These are phyloP conservation scores for Zelostemma sp. DNA, from an alignment of 1,140 invertebrate species.

Conservation along the genomic window DNA sequence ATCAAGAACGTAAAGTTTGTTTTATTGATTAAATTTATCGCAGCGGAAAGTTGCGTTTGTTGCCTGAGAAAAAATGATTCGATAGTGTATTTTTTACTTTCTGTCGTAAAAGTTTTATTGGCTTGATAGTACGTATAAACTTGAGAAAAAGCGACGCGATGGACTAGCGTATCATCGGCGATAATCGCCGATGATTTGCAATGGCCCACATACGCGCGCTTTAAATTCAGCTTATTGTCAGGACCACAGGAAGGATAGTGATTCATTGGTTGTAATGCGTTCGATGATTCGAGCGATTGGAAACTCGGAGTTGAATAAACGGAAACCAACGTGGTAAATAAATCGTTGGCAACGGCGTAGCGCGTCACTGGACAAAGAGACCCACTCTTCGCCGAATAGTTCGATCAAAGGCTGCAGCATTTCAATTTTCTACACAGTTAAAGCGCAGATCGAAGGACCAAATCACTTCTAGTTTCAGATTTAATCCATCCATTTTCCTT, in stretches of 20 bases:
- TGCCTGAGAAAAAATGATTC: no score
- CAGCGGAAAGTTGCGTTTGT: no score
- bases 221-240: conserved; percentile 38
- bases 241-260: conserved; percentile 33
- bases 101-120: background rate
- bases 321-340: conserved; percentile 48
- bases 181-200: conserved; percentile 28
- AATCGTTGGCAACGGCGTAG: conserved; percentile 38
- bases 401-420: no score
- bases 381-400: no score
- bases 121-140: background rate
- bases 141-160: conserved; percentile 1
- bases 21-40: no score
- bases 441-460: no score
- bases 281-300: conserved; percentile 43
- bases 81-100: no score
- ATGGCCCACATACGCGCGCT: conserved; percentile 16
- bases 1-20: no score
- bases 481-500: no score
- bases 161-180: conserved; percentile 16
- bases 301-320: conserved; percentile 27
- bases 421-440: no score
- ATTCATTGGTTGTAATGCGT: conserved; percentile 42
- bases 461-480: no score
- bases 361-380: conserved; percentile 43